Conservation (phyloP, 1,140 invertebrate species). For the Nomia melanderi region DNA sequence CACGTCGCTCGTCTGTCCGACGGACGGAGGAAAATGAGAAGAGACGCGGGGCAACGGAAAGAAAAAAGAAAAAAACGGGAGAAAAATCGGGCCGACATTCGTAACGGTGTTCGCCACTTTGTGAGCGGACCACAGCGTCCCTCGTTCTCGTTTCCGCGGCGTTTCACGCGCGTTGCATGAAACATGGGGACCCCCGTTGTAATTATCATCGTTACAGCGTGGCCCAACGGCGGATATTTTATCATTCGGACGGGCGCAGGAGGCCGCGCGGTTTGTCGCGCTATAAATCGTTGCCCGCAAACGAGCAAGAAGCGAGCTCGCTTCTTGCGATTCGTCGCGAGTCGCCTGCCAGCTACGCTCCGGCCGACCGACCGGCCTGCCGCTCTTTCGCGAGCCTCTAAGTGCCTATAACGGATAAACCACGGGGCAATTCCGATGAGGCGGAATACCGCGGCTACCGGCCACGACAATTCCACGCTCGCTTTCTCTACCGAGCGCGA, state of each 20-base stretch:
- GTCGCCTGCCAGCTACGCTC: not conserved
- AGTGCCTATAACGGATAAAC: conserved; percentile 51
- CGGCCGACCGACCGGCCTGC: not conserved
- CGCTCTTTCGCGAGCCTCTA: conserved; percentile 22
- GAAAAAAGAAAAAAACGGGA: not conserved
- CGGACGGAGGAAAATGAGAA: not conserved
- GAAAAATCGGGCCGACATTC: conserved; percentile 6
- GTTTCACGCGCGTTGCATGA: conserved; percentile 36
- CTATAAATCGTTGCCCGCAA: conserved; percentile 40
- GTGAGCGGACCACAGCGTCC: not conserved
- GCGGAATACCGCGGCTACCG: conserved; percentile 24
- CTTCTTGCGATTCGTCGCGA: conserved; percentile 42
- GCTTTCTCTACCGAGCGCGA: conserved; percentile 49
- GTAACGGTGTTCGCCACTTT: not conserved
- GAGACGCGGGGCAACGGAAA: not conserved
- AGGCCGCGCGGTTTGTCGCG: conserved; percentile 28
- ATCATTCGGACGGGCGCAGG: conserved; percentile 20
- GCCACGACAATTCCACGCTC: conserved; percentile 15
- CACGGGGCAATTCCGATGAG: conserved; percentile 47
- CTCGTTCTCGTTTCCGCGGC: not conserved
- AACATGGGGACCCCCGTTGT: conserved; percentile 32
- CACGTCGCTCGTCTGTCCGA: not conserved
- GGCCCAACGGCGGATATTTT: conserved; percentile 32
- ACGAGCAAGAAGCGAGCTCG: conserved; percentile 39
- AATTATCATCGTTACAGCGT: conserved; percentile 43